Conservation (phyloP, 1,140 invertebrate genomes). For the Bombus terrestris region DNA sequence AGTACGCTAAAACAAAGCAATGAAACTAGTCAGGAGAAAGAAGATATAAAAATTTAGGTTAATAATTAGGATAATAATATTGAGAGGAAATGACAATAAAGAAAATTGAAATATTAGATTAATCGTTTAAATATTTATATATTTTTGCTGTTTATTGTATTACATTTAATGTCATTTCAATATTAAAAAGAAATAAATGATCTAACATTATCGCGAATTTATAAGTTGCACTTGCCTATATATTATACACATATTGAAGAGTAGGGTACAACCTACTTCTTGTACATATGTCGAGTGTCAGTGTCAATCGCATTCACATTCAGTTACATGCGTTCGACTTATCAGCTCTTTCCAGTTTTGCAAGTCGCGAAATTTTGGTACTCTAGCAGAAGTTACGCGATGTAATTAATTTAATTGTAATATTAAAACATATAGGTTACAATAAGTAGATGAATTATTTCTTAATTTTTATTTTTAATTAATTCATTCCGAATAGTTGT, state of each 20-base stretch:
- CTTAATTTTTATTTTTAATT: background rate
- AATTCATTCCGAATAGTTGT: background rate
- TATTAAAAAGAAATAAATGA: background rate
- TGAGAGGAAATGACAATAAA: background rate
- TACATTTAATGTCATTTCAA: too few species aligned
- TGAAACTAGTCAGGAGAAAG: background rate
- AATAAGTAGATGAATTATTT: background rate
- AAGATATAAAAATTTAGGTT: background rate
- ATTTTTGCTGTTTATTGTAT: background rate
- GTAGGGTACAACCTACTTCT: too few species aligned
- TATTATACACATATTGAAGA: background rate
- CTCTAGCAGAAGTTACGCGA: background rate
- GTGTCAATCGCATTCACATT: too few species aligned
- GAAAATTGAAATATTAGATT: background rate
- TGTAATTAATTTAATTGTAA: constrained; percentile 29
- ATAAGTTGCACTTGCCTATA: background rate
- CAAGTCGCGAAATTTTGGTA: background rate
- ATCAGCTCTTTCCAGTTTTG: background rate
- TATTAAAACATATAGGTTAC: background rate
- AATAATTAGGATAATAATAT: background rate
- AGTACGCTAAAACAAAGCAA: too few species aligned
- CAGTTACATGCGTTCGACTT: background rate
- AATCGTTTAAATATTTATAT: background rate
- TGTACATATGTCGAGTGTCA: background rate
- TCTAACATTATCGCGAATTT: background rate